Evolutionary conservation across 2,113 vertebrate species (phyloP).

Genomic region (Pipa parva): DNA sequence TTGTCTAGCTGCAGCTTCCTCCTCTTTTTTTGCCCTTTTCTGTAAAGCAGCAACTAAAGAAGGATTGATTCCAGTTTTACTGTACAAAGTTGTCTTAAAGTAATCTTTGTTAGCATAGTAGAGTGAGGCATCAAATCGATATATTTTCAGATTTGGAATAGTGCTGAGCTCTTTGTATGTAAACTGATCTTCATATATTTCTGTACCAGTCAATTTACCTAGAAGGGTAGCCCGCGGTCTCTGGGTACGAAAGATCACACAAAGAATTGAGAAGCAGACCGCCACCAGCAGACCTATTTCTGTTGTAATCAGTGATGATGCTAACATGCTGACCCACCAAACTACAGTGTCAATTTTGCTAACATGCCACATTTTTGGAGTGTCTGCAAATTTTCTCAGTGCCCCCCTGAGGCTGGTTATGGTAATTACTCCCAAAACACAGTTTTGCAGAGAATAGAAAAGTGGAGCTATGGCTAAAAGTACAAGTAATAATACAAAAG

Average conservation of each 20-base stretch:
- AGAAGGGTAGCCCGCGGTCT: conserved; percentile 61
- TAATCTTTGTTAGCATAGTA: conserved; percentile 84
- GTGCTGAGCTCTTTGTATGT: conserved; percentile 66
- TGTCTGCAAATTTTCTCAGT: conserved; percentile 66
- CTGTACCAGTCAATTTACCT: conserved; percentile 59
- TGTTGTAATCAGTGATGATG: conserved; percentile 75
- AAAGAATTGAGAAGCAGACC: conserved; percentile 71
- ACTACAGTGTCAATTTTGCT: conserved; percentile 70
- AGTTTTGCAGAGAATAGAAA: conserved; percentile 56
- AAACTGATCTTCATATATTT: conserved; percentile 70
- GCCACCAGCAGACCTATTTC: conserved; percentile 78
- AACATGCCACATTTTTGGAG: conserved; percentile 71
- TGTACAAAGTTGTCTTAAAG: conserved; percentile 71
- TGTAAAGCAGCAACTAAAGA: conserved; percentile 51
- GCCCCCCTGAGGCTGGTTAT: conserved; percentile 78
- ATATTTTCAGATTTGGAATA: conserved; percentile 65
- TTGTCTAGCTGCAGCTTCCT: conserved; percentile 6
- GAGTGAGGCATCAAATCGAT: conserved; percentile 73
- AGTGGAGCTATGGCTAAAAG: conserved; percentile 55
- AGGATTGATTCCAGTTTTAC: conserved; percentile 63
- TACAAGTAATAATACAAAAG: conserved; percentile 55
- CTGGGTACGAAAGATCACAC: conserved; percentile 73
- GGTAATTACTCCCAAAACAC: conserved; percentile 78
- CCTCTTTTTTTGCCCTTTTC: conserved; percentile 49
- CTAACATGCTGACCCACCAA: conserved; percentile 79